Conservation (phyloP, 1,140 invertebrate species). For the Maniola jurtina region DNA sequence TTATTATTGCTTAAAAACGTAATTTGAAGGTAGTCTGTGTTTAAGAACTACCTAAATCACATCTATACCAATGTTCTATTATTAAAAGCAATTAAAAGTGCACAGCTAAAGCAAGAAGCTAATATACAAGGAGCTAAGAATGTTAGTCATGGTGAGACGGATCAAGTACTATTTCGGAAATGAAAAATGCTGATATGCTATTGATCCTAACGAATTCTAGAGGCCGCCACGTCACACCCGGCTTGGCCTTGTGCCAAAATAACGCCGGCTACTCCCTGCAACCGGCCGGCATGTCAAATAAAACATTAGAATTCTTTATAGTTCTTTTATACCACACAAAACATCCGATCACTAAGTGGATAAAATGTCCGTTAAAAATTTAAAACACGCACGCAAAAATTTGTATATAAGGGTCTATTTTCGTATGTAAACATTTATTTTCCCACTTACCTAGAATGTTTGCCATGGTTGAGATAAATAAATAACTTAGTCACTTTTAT, state of each 20-base stretch:
- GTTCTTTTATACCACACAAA: conserved; percentile 1
- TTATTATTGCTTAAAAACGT: no score
- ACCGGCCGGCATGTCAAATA: conserved; percentile 20
- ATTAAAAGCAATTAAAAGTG: no score
- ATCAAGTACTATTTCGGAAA: no score
- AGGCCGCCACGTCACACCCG: conserved; percentile 43
- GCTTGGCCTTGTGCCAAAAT: conserved; percentile 58
- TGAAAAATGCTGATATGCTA: conserved; percentile 19
- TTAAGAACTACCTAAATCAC: no score
- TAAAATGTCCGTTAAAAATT: not conserved
- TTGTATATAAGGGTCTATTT: not conserved
- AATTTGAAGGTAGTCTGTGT: no score
- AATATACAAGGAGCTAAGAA: no score
- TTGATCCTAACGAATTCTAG: conserved; percentile 48
- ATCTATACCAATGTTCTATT: no score
- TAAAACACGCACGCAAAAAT: not conserved
- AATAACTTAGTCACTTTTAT: conserved; percentile 39
- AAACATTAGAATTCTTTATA: conserved; percentile 6
- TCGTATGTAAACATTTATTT: conserved; percentile 12
- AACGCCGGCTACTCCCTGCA: conserved; percentile 41
- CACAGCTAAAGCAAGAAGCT: no score
- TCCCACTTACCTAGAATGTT: conserved; percentile 63
- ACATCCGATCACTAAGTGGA: not conserved
- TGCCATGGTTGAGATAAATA: conserved; percentile 49
- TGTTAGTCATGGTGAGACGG: no score